Evolutionary conservation across 1,140 invertebrate species (phyloP).

Genomic region (Drosophila nannoptera): DNA sequence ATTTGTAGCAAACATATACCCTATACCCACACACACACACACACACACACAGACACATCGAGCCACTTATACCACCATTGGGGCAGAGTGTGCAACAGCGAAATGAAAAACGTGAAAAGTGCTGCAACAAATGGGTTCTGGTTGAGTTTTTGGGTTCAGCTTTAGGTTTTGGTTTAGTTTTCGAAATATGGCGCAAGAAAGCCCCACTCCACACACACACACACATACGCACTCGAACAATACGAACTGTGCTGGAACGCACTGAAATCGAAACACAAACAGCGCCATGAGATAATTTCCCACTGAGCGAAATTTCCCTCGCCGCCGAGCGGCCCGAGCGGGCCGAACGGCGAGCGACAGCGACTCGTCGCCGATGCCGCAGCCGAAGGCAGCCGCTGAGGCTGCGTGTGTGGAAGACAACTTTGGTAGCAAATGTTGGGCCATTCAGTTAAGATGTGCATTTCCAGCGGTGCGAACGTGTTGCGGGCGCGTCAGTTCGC

Average conservation of each 20-base stretch:
- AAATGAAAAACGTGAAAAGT: slow-evolving; percentile 74
- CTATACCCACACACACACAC: slow-evolving; percentile 9
- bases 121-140: slow-evolving; percentile 65
- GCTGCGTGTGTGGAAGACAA: slow-evolving; percentile 46
- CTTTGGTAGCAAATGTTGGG: slow-evolving; percentile 63
- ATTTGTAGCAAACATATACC: slow-evolving; percentile 43
- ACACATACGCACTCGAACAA: slow-evolving; percentile 37
- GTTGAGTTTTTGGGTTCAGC: slow-evolving; percentile 13
- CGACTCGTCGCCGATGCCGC: slow-evolving; percentile 11
- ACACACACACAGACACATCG: neutral
- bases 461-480: slow-evolving; percentile 77
- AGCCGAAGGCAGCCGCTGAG: slow-evolving; percentile 27
- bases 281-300: slow-evolving; percentile 33
- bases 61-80: neutral
- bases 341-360: slow-evolving; percentile 9
- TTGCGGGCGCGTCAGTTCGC: slow-evolving; percentile 66
- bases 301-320: slow-evolving; percentile 54
- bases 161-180: slow-evolving; percentile 54
- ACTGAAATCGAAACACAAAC: slow-evolving; percentile 13
- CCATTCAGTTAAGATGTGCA: slow-evolving; percentile 77
- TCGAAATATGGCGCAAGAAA: slow-evolving; percentile 39
- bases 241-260: slow-evolving; percentile 25
- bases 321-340: slow-evolving; percentile 11
- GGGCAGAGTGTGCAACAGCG: slow-evolving; percentile 35
- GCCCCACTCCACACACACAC: slow-evolving; percentile 37